Evolutionary conservation across 2,888 invertebrate genomes (phyloP).

Genomic region (Anodontia alba): DNA sequence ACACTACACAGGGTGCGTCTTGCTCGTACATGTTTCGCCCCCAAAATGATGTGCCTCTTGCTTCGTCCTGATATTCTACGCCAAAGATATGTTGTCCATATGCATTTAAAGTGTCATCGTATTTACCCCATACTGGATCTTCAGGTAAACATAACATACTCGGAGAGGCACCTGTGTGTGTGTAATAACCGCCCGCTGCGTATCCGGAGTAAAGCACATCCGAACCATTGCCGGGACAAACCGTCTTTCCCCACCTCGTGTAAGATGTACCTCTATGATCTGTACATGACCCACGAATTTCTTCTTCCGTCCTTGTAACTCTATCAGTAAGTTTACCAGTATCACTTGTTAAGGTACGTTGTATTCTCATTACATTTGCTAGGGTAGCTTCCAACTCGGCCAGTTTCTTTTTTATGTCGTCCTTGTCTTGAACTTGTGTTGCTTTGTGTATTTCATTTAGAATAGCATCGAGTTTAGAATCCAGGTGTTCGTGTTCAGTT

Average conservation of each 20-base stretch:
- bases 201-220: slow-evolving; percentile 22
- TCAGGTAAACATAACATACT: neutral
- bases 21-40: slow-evolving; percentile 16
- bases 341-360: neutral
- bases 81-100: neutral
- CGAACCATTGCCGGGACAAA: slow-evolving; percentile 30
- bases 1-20: slow-evolving; percentile 38
- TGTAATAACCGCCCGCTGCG: neutral
- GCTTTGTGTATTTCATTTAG: neutral
- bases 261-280: neutral
- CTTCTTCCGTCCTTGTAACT: too few relatives aligned
- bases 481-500: neutral
- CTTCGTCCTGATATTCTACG: neutral
- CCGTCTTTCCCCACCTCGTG: slow-evolving; percentile 27
- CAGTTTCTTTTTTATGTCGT: neutral
- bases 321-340: too few relatives aligned
- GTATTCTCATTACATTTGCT: neutral
- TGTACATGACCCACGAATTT: too few relatives aligned
- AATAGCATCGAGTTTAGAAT: neutral
- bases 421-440: neutral
- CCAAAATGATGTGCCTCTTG: slow-evolving; percentile 10
- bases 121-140: slow-evolving; percentile 1
- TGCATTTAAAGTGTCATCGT: too few relatives aligned
- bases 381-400: neutral
- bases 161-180: neutral